phyloP scores from a whole-genome alignment of 2,797 vertebrate species.

The Myoxocephalus aenaeus region DNA sequence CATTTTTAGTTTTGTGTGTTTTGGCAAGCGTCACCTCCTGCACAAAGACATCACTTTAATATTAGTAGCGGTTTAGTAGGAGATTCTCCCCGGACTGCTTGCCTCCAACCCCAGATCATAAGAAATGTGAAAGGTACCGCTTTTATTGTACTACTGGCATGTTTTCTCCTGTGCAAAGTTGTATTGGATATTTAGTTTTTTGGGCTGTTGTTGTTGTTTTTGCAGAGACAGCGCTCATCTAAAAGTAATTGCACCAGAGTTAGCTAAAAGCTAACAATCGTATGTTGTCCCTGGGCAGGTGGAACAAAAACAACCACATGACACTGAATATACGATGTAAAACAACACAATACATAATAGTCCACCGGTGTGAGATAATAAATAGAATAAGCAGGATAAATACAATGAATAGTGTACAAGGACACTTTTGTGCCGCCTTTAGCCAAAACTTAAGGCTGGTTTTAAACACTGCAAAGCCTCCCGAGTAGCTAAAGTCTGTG shows the following conservation, averaged over 20 bases:
- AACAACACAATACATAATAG: background rate
- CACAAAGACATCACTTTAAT: constrained; percentile 15
- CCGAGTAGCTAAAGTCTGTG: too few species aligned
- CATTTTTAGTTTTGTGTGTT: background rate
- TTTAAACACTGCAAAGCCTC: too few species aligned
- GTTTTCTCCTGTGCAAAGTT: background rate
- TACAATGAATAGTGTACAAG: background rate
- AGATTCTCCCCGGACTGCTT: background rate
- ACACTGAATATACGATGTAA: background rate
- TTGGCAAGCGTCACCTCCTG: constrained; percentile 24
- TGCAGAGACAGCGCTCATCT: background rate
- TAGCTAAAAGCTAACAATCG: background rate
- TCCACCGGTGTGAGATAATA: background rate
- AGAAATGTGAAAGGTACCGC: background rate
- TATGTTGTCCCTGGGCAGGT: background rate
- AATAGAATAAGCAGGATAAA: background rate
- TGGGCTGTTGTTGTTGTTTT: background rate
- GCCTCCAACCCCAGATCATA: constrained; percentile 1
- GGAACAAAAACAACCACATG: background rate
- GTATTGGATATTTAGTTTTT: background rate
- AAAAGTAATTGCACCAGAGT: background rate
- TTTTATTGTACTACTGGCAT: background rate
- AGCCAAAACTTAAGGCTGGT: too few species aligned
- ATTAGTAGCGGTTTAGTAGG: background rate
- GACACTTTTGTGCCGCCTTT: too few species aligned